phyloP scores from a whole-genome alignment of 2,888 invertebrate species.

The Nemotelus nigrinus region DNA sequence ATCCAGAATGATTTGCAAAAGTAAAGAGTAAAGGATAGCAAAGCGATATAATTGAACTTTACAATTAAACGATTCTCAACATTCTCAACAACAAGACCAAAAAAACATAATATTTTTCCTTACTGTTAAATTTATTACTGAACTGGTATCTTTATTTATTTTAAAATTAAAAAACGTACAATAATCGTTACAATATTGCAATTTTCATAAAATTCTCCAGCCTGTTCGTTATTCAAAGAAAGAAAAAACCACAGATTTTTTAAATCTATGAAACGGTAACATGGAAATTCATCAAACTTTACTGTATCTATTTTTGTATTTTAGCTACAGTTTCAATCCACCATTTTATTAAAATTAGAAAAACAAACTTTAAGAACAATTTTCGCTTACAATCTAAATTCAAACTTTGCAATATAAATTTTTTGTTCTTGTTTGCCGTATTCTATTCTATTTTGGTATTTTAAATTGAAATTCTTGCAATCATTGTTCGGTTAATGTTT shows the following conservation, averaged over 20 bases:
- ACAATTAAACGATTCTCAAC: too few relatives aligned
- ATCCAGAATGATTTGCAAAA: too few relatives aligned
- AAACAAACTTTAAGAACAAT: not conserved
- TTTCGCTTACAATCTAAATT: conserved; percentile 24
- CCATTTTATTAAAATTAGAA: not conserved
- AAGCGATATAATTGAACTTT: too few relatives aligned
- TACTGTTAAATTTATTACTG: conserved; percentile 35
- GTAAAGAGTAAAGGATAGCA: too few relatives aligned
- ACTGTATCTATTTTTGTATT: not conserved
- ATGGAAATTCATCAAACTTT: not conserved
- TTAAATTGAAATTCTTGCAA: too few relatives aligned
- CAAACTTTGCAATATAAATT: not conserved
- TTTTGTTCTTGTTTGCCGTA: not conserved
- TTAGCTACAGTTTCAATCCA: not conserved
- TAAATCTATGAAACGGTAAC: conserved; percentile 10
- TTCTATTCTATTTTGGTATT: too few relatives aligned
- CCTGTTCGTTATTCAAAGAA: too few relatives aligned
- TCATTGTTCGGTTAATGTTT: too few relatives aligned
- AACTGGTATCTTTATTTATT: conserved; percentile 9
- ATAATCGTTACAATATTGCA: conserved; percentile 24
- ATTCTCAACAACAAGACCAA: not conserved
- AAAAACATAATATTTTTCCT: not conserved
- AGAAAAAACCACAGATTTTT: not conserved
- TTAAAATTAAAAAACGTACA: conserved; percentile 38
- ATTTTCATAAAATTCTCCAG: not conserved